A percentile compares a stretch with the other conserved stretches of the same genome.
phyloP scores from a whole-genome alignment of 2,113 vertebrate genomes.

The Tragelaphus scriptus region DNA sequence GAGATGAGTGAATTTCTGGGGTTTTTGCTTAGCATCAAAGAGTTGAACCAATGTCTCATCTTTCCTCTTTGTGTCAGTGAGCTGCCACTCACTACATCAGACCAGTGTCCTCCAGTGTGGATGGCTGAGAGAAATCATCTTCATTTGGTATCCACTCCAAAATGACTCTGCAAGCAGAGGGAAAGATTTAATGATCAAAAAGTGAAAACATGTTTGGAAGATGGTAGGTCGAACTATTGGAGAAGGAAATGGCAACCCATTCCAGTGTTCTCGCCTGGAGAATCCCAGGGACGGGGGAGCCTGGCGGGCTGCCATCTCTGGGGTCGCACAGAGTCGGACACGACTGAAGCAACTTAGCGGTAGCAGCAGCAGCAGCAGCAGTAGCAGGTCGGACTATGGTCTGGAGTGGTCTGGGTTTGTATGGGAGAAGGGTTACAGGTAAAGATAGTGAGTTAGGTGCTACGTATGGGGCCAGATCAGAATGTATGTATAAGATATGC shows the following conservation, averaged over 20 bases:
- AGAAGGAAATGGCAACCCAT: too few relatives aligned
- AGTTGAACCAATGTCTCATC: neutral
- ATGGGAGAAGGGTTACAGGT: neutral
- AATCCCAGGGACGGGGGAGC: too few relatives aligned
- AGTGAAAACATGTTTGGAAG: neutral
- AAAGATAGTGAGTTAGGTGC: neutral
- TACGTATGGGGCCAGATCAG: neutral
- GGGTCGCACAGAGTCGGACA: too few relatives aligned
- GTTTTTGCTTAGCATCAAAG: neutral
- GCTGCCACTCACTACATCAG: neutral
- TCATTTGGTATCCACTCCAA: neutral
- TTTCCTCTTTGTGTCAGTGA: neutral
- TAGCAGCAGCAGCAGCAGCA: too few relatives aligned
- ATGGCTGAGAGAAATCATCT: neutral
- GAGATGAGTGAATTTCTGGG: neutral
- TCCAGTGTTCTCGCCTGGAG: too few relatives aligned
- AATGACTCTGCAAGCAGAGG: neutral
- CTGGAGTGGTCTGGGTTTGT: neutral
- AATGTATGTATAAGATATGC: rapidly evolving
- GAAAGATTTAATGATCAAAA: neutral
- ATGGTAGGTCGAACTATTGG: too few relatives aligned
- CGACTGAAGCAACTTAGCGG: too few relatives aligned
- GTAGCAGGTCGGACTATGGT: neutral
- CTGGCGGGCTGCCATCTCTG: too few relatives aligned
- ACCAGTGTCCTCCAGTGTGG: neutral